phyloP scores from a whole-genome alignment of 1,140 invertebrate species.

The Samia ricini region DNA sequence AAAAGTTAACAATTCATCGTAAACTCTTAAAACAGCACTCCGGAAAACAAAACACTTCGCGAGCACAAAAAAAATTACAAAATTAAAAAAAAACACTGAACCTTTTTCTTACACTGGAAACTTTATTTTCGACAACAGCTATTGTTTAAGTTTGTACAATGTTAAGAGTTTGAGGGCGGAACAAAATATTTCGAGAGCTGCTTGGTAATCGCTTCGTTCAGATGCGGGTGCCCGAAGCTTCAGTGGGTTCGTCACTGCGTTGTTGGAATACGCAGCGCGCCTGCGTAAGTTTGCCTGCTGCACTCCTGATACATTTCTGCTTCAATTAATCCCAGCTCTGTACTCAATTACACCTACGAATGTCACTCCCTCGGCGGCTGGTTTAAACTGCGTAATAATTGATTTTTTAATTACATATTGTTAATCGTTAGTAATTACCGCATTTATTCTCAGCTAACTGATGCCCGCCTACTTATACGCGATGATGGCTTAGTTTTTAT shows the following conservation, averaged over 20 bases:
- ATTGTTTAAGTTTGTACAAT: not conserved
- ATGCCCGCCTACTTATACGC: too few relatives aligned
- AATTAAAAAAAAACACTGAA: slow-evolving; percentile 1
- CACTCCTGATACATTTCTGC: slow-evolving; percentile 68
- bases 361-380: slow-evolving; percentile 27
- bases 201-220: not conserved
- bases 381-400: slow-evolving; percentile 25
- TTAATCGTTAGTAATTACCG: too few relatives aligned
- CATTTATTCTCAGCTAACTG: too few relatives aligned
- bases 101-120: slow-evolving; percentile 7
- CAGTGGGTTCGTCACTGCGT: slow-evolving; percentile 53
- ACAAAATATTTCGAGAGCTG: not conserved
- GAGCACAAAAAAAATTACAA: not conserved
- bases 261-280: slow-evolving; percentile 47
- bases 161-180: not conserved
- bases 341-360: slow-evolving; percentile 61
- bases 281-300: slow-evolving; percentile 60
- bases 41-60: slow-evolving; percentile 9
- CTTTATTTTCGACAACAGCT: slow-evolving; percentile 1
- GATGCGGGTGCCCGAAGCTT: slow-evolving; percentile 45
- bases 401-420: not conserved
- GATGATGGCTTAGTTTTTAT: too few relatives aligned
- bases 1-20: slow-evolving; percentile 16
- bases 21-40: slow-evolving; percentile 22
- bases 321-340: slow-evolving; percentile 66